Evolutionary conservation across 2,113 vertebrate genomes (phyloP).

Genomic region (Ceyx margarethae): DNA sequence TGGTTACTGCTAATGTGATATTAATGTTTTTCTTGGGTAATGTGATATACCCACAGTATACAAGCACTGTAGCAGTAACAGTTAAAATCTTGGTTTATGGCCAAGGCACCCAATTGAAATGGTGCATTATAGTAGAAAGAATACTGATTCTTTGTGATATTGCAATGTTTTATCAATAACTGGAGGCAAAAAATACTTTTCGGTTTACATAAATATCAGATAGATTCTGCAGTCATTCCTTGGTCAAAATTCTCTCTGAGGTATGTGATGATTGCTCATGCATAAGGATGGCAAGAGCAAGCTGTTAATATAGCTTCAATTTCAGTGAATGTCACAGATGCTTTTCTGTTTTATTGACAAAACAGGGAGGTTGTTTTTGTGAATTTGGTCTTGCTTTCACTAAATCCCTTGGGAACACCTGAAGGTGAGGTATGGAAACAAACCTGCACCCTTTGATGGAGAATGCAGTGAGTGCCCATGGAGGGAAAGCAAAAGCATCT

Average conservation of each 20-base stretch:
- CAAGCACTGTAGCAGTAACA: constrained; percentile 31
- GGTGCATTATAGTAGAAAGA: neutral
- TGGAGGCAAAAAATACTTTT: neutral
- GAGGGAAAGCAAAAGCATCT: neutral
- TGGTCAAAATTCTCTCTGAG: neutral
- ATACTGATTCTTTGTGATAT: neutral
- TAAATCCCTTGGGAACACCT: neutral
- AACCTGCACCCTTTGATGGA: neutral
- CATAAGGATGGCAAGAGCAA: neutral
- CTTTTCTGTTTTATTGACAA: neutral
- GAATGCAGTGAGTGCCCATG: neutral
- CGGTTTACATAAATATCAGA: neutral
- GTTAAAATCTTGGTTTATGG: constrained; percentile 27
- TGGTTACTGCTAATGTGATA: constrained; percentile 43
- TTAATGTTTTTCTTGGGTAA: constrained; percentile 48
- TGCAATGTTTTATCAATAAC: neutral
- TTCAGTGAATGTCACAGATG: neutral
- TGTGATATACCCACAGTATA: constrained; percentile 44
- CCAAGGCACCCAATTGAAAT: constrained; percentile 1
- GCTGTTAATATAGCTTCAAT: neutral
- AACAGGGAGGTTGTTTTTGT: neutral
- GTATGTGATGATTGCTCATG: neutral
- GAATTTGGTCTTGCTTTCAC: neutral
- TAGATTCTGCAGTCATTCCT: neutral
- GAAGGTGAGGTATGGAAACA: neutral